Evolutionary conservation across 2,888 invertebrate species (phyloP).

Genomic region (Cistogaster globosa): DNA sequence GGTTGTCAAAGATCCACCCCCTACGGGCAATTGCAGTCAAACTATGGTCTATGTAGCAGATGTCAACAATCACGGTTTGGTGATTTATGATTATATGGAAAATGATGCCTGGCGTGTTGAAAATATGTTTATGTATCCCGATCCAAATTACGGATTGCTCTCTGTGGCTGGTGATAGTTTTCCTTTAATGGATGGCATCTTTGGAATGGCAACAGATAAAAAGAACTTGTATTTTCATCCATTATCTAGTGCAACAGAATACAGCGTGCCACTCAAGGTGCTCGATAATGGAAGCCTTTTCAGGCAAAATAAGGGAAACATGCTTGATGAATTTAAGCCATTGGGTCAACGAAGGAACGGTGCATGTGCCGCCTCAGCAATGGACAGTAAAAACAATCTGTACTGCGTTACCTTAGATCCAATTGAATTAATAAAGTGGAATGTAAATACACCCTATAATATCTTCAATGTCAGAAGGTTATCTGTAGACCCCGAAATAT

Average conservation of each 20-base stretch:
- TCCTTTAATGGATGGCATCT: slow-evolving; percentile 87
- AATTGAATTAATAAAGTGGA: slow-evolving; percentile 89
- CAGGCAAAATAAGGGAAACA: slow-evolving; percentile 80
- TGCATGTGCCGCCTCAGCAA: slow-evolving; percentile 89
- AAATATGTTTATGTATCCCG: slow-evolving; percentile 85
- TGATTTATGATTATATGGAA: slow-evolving; percentile 85
- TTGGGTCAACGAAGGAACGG: slow-evolving; percentile 84
- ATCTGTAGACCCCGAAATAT: slow-evolving; percentile 78
- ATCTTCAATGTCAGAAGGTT: slow-evolving; percentile 84
- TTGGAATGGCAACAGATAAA: slow-evolving; percentile 84
- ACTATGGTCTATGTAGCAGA: slow-evolving; percentile 87
- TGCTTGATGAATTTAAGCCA: slow-evolving; percentile 84
- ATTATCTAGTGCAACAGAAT: slow-evolving; percentile 85
- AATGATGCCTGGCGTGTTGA: slow-evolving; percentile 85
- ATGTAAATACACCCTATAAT: slow-evolving; percentile 86
- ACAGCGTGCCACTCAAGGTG: slow-evolving; percentile 84
- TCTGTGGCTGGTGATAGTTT: slow-evolving; percentile 85
- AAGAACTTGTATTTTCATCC: slow-evolving; percentile 86
- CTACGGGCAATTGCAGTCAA: slow-evolving; percentile 83
- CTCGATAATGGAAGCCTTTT: slow-evolving; percentile 84
- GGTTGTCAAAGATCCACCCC: slow-evolving; percentile 84
- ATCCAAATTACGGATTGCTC: slow-evolving; percentile 85
- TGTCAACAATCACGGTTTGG: slow-evolving; percentile 84
- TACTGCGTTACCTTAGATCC: slow-evolving; percentile 87
- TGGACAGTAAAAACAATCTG: slow-evolving; percentile 81